These are phyloP conservation scores for Drosophila repleta DNA, from an alignment of 1,140 invertebrate genomes.

Conservation along the genomic window DNA sequence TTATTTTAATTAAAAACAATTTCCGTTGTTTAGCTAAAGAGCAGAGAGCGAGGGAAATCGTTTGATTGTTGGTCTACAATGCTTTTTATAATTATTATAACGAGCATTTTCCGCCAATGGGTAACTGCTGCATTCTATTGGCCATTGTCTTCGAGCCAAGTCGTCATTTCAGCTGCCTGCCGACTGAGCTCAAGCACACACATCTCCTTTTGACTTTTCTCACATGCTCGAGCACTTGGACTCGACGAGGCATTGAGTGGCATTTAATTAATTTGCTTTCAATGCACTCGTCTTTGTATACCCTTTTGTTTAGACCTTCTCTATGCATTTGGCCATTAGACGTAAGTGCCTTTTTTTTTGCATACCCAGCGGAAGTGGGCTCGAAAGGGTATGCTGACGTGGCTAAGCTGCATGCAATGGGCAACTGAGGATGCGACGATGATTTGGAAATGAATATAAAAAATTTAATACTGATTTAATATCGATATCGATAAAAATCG, in stretches of 20 bases:
- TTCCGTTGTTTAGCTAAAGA: slow-evolving; percentile 54
- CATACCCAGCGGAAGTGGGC: no score
- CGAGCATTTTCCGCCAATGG: slow-evolving; percentile 48
- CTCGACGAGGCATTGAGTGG: slow-evolving; percentile 55
- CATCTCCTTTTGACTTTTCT: slow-evolving; percentile 32
- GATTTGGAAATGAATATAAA: no score
- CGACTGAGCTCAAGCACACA: background rate
- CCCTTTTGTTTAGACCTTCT: slow-evolving; percentile 1
- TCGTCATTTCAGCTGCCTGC: slow-evolving; percentile 9
- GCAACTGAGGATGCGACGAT: no score
- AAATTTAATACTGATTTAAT: no score
- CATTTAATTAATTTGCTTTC: slow-evolving; percentile 77
- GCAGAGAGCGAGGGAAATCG: slow-evolving; percentile 40
- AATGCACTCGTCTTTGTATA: slow-evolving; percentile 30
- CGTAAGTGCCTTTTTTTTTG: slow-evolving; percentile 14
- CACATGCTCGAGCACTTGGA: slow-evolving; percentile 26
- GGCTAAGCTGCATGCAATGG: no score
- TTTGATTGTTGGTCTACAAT: slow-evolving; percentile 42
- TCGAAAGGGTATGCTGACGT: no score
- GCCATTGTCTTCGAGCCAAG: slow-evolving; percentile 16
- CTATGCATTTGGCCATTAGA: slow-evolving; percentile 25
- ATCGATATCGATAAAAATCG: no score
- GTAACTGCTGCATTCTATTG: slow-evolving; percentile 24
- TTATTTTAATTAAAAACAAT: slow-evolving; percentile 75
- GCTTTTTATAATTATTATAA: slow-evolving; percentile 49